phyloP scores from a whole-genome alignment of 2,888 invertebrate genomes.

The Phasia obesa region DNA sequence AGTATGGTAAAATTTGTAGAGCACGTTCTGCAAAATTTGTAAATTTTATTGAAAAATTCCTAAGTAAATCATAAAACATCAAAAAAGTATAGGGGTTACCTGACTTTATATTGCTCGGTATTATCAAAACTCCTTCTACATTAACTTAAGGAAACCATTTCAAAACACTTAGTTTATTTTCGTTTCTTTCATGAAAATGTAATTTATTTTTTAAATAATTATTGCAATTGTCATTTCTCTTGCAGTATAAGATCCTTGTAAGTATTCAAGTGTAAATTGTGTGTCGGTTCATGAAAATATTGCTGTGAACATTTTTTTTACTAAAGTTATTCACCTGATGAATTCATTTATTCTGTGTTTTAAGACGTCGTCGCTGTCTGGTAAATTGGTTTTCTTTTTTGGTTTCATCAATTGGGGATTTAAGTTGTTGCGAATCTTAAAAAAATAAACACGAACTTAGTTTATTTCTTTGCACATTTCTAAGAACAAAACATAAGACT shows the following conservation, averaged over 20 bases:
- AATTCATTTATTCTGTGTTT: conserved; percentile 78
- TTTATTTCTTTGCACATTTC: conserved; percentile 27
- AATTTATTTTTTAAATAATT: neutral
- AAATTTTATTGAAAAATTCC: too few species aligned
- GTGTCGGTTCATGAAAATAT: conserved; percentile 38
- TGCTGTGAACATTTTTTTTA: conserved; percentile 66
- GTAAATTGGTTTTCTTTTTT: conserved; percentile 81
- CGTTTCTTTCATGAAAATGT: too few species aligned
- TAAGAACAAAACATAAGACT: conserved; percentile 64
- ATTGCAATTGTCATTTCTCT: conserved; percentile 16
- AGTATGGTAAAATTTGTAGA: too few species aligned
- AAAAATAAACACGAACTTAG: conserved; percentile 73
- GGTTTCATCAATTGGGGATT: conserved; percentile 80
- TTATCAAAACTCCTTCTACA: too few species aligned
- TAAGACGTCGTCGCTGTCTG: conserved; percentile 78
- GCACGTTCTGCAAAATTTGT: too few species aligned
- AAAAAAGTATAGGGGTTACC: too few species aligned
- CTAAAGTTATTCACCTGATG: conserved; percentile 79
- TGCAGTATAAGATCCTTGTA: conserved; percentile 59
- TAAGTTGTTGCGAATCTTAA: conserved; percentile 77
- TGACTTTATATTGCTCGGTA: too few species aligned
- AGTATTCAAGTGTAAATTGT: conserved; percentile 60
- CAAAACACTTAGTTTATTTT: too few species aligned
- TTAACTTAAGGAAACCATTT: too few species aligned
- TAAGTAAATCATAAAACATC: too few species aligned